phyloP scores from a whole-genome alignment of 2,113 vertebrate genomes.

The Entosphenus tridentatus region DNA sequence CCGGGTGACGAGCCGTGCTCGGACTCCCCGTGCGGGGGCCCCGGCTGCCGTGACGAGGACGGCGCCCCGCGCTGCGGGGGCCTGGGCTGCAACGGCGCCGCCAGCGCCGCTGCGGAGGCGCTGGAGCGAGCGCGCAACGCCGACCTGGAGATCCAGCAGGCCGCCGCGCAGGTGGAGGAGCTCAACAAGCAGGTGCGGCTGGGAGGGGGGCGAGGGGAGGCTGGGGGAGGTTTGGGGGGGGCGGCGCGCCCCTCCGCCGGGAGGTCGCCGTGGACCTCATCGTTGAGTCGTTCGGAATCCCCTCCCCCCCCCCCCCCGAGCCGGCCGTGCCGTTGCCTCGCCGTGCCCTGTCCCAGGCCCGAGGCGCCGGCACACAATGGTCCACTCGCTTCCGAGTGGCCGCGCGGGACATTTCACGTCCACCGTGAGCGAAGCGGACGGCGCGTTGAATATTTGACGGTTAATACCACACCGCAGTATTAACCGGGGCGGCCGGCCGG shows the following conservation, averaged over 20 bases:
- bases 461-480: too few relatives aligned
- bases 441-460: too few relatives aligned
- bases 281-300: neutral
- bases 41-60: constrained; percentile 61
- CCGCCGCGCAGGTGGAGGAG: constrained; percentile 43
- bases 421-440: too few relatives aligned
- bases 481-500: too few relatives aligned
- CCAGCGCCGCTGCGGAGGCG: constrained; percentile 39
- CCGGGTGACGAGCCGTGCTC: constrained; percentile 39
- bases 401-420: too few relatives aligned
- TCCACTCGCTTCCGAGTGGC: too few relatives aligned
- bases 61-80: constrained; percentile 61
- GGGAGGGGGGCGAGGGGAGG: neutral
- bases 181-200: constrained; percentile 37
- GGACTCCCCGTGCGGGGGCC: constrained; percentile 64
- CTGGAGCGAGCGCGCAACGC: constrained; percentile 49
- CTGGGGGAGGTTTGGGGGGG: neutral
- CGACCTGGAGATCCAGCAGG: constrained; percentile 46
- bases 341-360: too few relatives aligned
- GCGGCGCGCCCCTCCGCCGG: too few relatives aligned
- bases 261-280: constrained; percentile 4
- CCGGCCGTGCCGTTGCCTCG: too few relatives aligned
- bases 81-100: constrained; percentile 51
- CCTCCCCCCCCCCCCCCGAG: too few relatives aligned
- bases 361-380: too few relatives aligned